phyloP scores from a whole-genome alignment of 1,140 invertebrate species.

The Atta colombica region DNA sequence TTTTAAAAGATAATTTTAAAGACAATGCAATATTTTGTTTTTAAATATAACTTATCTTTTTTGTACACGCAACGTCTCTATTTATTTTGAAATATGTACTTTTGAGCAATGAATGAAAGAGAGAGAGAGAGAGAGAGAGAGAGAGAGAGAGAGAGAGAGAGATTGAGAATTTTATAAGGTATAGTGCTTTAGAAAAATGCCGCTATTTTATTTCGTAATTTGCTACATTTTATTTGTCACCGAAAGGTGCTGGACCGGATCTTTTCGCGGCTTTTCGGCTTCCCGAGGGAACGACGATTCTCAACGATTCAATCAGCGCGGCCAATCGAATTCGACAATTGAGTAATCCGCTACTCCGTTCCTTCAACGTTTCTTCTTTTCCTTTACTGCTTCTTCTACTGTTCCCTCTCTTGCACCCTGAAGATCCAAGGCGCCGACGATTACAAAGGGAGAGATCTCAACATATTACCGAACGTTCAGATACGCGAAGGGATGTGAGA shows the following conservation, averaged over 20 bases:
- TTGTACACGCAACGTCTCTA: not conserved
- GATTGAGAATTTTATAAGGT: not conserved
- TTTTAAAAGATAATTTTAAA: not conserved
- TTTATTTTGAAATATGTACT: not conserved
- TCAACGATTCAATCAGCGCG: conserved; percentile 74
- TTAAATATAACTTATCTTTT: not conserved
- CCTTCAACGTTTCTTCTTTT: conserved; percentile 59
- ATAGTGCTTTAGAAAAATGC: not conserved
- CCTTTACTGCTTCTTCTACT: conserved; percentile 38
- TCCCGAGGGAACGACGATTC: conserved; percentile 60
- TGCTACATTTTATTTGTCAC: conserved; percentile 74
- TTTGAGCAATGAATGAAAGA: not conserved
- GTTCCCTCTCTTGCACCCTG: not conserved
- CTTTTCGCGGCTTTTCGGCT: conserved; percentile 55
- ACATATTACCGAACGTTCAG: conserved; percentile 5
- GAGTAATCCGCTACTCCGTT: conserved; percentile 69
- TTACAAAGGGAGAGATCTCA: conserved; percentile 38
- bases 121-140: no score
- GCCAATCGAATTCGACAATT: conserved; percentile 75
- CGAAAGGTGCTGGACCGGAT: not conserved
- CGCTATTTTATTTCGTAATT: conserved; percentile 33
- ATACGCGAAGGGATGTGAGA: conserved; percentile 21
- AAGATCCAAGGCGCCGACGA: conserved; percentile 10
- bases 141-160: no score
- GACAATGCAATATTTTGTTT: not conserved